Evolutionary conservation across 1,140 invertebrate genomes (phyloP).

Genomic region (Aphaenogaster rudis): DNA sequence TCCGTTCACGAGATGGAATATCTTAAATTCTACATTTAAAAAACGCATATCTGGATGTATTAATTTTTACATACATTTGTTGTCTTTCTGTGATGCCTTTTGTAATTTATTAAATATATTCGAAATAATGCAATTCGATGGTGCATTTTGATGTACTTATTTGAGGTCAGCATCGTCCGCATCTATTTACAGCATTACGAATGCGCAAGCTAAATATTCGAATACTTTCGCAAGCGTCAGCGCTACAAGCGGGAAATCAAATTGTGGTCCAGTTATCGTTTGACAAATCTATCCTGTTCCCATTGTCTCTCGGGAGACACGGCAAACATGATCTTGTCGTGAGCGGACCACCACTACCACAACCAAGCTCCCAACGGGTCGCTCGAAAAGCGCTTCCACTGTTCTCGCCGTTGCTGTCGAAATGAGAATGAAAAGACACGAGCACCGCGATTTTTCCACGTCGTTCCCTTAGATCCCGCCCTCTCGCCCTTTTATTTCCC

Average conservation of each 20-base stretch:
- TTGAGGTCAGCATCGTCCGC: not conserved
- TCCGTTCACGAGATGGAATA: not conserved
- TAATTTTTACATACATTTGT: not conserved
- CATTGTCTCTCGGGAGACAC: slow-evolving; percentile 18
- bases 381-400: slow-evolving; percentile 3
- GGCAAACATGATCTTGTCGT: slow-evolving; percentile 26
- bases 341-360: not conserved
- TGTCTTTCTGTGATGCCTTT: not conserved
- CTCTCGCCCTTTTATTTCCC: slow-evolving; percentile 17
- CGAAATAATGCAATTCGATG: not conserved
- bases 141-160: not conserved
- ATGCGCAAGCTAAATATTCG: slow-evolving; percentile 22
- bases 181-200: slow-evolving; percentile 5
- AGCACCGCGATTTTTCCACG: slow-evolving; percentile 51
- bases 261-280: slow-evolving; percentile 44
- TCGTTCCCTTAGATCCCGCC: slow-evolving; percentile 14
- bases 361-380: not conserved
- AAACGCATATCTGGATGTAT: not conserved
- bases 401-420: not conserved
- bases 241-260: not conserved
- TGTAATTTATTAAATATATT: not conserved
- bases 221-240: not conserved
- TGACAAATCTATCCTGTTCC: not conserved
- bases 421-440: slow-evolving; percentile 28
- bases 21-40: not conserved